Base-by-base conservation (phyloP, 2,888 invertebrate genomes). In the Ophion costatus region DNA sequence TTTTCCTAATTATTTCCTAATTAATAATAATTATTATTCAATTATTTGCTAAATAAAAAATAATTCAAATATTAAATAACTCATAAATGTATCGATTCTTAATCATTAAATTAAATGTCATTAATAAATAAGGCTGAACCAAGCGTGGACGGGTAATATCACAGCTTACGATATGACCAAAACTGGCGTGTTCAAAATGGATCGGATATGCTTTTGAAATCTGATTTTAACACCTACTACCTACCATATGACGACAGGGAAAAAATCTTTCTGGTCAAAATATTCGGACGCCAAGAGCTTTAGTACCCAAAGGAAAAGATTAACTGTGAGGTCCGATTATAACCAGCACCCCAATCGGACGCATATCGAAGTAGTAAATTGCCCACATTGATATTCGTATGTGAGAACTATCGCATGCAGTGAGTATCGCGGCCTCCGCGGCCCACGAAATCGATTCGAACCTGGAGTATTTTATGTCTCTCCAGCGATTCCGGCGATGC, bases 401-500 rank as follows among this genome's bases (percentile, higher is more conserved):
- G 66, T 78, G 66, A 69, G 67, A 51, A 59, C 61, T 38, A 61
- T 9, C 22, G 57, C 45, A 56, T 42, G 57, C 51, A 33, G 69
- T 29, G 45, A 77, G 80, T 77, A 61, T 66, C 61, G 61, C 69
- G 80, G 51, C 20, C 56, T 66, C 6, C 74, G 42, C 64, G 24
- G 80, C 75, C 57, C 79, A 69, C 83, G 80, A 70, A 84, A 79
- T 84, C 84, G 78, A 84, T 82, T 79, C 79, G 57, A 81, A 81
- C 69, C 74, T 29, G 45, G 78, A 78, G 45, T 84, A 84, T 81
- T 84, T 84, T 84, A 84, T 81, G 81, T 74, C 81, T 74, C 81
- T 82, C 63, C 64, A 59, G 74, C 81, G 78, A 84, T 81, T 75
- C 70, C 11, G 42, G 69, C 81, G 78, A 63, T 64, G 81, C 81